Conservation (phyloP, 2,113 vertebrate species). For the Panthera tigris region DNA sequence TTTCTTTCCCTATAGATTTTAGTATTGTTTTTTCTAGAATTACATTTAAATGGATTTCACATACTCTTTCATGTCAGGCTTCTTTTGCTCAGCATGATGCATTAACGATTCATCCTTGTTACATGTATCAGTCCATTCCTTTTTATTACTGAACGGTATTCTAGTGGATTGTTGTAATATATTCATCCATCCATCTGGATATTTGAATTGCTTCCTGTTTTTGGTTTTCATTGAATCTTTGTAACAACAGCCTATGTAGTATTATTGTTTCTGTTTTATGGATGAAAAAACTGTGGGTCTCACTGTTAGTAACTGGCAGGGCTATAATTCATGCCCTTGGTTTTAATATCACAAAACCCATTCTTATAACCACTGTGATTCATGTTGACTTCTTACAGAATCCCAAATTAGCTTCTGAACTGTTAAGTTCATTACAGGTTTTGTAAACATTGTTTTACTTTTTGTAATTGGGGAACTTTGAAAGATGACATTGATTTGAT, state of each 20-base stretch:
- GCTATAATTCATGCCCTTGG: background rate
- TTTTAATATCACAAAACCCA: background rate
- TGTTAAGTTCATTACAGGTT: constrained; percentile 8
- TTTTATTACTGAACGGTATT: constrained; percentile 33
- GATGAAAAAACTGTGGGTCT: background rate
- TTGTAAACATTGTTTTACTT: constrained; percentile 20
- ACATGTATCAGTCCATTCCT: background rate
- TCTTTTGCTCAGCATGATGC: background rate
- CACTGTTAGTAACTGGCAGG: background rate
- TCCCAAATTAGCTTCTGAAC: background rate
- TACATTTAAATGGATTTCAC: background rate
- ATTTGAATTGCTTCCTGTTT: constrained; percentile 20
- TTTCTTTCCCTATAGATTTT: background rate
- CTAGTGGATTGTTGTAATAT: background rate
- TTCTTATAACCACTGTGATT: background rate
- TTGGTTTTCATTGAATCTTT: constrained; percentile 38
- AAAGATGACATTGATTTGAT: constrained; percentile 6
- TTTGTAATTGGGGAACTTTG: background rate
- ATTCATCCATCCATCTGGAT: background rate
- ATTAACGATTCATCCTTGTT: background rate
- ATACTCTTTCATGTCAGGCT: background rate
- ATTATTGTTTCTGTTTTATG: background rate
- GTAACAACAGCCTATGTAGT: background rate
- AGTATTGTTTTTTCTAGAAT: constrained; percentile 29
- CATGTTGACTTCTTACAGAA: background rate